Evolutionary conservation across 2,888 invertebrate genomes (phyloP), one percentile per base, ranked within the genome.

Genomic region (Agrilus biguttatus): DNA sequence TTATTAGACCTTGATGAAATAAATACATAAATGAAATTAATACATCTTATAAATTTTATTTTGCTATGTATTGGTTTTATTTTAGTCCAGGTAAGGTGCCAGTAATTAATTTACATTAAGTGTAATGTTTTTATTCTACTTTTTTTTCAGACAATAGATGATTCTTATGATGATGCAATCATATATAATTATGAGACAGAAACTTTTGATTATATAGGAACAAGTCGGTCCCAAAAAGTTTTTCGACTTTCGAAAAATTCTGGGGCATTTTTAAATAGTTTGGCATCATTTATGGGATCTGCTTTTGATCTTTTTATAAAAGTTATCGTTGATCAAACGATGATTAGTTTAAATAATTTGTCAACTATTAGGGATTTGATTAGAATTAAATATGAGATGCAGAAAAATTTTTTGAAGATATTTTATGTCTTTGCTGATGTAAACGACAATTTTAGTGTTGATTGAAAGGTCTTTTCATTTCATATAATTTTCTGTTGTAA

Each of bases 341-440:
- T 47, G 7, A 42, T 42, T n/a, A 43, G 35, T 33, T 43, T 47
- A 7, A 43, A 45, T 14, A 49, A 45, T 37, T 14, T 49, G 8
- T 28, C 35, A 2, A 17, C 43, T 14, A 38, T 49, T 28, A 40
- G 45, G 1, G 45, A 47, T 17, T 44, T 49, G 47, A 47, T 45
- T 21, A 45, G 40, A 34, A 37, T 19, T 8, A 45, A 42, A 12
- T 41, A 43, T 17, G 43, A 40, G 13, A 41, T 49, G 38, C 44
- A 42, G 28, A 35, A 36, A 2, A 17, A 17, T 8, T 35, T 39
- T 32, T 36, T 23, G 1, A 39, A 36, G 32, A 45, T 45, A 40
- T 6, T 44, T 23, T 17, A 40, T 17, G 13, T 14, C 6, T 14
- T 44, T 12, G 19, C 33, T 5, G 44, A 37, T 5, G 40, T 33